These are phyloP conservation scores for Latrodectus hesperus DNA, from an alignment of 2,888 invertebrate species.

Conservation along the genomic window DNA sequence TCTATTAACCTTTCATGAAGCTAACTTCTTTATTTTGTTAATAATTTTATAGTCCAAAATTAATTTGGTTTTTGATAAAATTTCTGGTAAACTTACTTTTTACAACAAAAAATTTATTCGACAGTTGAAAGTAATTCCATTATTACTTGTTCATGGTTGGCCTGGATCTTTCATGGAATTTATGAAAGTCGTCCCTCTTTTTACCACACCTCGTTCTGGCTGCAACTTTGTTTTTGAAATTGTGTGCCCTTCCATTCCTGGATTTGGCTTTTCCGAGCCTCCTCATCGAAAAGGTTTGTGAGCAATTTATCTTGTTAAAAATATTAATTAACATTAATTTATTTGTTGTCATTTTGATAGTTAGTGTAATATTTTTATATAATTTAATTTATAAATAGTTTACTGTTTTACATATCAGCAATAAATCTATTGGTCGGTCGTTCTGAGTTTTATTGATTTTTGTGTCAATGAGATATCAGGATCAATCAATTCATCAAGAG, in stretches of 20 bases:
- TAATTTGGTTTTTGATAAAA: too few relatives aligned
- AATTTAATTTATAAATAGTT: too few relatives aligned
- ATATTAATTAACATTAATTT: not conserved
- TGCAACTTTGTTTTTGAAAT: conserved; percentile 82
- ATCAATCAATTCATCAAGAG: too few relatives aligned
- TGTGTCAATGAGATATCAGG: too few relatives aligned
- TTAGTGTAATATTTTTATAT: not conserved
- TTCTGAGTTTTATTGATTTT: too few relatives aligned
- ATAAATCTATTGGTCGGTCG: too few relatives aligned
- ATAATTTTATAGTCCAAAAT: too few relatives aligned
- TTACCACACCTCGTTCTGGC: conserved; percentile 78
- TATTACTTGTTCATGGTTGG: conserved; percentile 88
- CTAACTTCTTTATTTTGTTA: too few relatives aligned
- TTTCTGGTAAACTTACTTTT: too few relatives aligned
- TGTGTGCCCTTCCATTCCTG: conserved; percentile 78
- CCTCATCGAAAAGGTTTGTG: conserved; percentile 80
- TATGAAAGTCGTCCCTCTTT: conserved; percentile 82
- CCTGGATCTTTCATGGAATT: conserved; percentile 89
- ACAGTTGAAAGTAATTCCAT: conserved; percentile 78
- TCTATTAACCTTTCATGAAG: too few relatives aligned
- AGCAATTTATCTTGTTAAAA: not conserved
- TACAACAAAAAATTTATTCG: not conserved
- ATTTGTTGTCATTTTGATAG: not conserved
- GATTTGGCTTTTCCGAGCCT: conserved; percentile 78
- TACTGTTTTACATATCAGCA: too few relatives aligned